A percentile compares a stretch with the other conserved stretches of the same genome.
Evolutionary conservation across 2,113 vertebrate genomes (phyloP).

Genomic region (Pituophis catenifer): DNA sequence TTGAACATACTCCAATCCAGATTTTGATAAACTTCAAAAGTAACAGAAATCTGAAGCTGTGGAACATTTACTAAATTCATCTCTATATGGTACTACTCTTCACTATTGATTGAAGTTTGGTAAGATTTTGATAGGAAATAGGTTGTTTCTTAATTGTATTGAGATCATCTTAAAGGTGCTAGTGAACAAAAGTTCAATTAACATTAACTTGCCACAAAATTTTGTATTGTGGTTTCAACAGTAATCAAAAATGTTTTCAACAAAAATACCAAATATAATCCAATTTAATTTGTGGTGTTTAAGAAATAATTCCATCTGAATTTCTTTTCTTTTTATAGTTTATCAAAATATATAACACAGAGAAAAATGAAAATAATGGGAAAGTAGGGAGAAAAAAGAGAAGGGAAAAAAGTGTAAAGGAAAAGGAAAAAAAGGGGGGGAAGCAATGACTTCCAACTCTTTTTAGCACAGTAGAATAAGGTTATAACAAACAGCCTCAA

Average conservation of each 20-base stretch:
- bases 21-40: background rate
- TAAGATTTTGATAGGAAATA: background rate
- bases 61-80: background rate
- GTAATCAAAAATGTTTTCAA: background rate
- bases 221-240: background rate
- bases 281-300: background rate
- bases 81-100: background rate
- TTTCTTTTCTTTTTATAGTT: background rate
- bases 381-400: background rate
- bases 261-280: background rate
- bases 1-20: background rate
- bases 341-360: background rate
- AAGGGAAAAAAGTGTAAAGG: background rate
- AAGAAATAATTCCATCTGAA: background rate
- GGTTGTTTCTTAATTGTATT: background rate
- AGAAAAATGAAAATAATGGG: background rate
- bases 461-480: background rate
- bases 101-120: background rate
- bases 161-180: background rate
- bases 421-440: background rate
- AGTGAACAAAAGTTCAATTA: background rate
- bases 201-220: background rate
- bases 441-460: background rate
- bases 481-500: background rate
- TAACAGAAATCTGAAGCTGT: background rate